Conservation (phyloP, 2,888 invertebrate species). For the Agelastica alni region DNA sequence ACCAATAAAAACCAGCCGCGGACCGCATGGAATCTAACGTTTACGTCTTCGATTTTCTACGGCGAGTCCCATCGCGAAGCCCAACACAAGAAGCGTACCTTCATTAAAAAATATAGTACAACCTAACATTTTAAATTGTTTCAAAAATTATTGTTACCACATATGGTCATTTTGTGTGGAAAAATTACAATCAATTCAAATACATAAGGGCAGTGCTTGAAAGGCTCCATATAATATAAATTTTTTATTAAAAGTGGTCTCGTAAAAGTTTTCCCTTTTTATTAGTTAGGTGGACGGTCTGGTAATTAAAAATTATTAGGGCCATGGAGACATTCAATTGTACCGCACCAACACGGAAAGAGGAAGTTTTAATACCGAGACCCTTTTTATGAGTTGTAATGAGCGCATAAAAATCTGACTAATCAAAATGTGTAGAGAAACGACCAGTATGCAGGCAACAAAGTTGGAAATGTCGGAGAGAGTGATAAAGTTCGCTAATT, state of each 20-base stretch:
- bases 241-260: constrained; percentile 32
- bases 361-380: constrained; percentile 27
- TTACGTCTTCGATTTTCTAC: too few relatives aligned
- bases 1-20: too few relatives aligned
- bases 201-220: not conserved
- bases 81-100: too few relatives aligned
- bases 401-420: constrained; percentile 43
- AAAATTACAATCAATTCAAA: constrained; percentile 1
- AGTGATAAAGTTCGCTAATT: constrained; percentile 38
- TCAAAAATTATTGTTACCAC: too few relatives aligned
- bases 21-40: too few relatives aligned
- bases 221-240: constrained; percentile 27
- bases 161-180: too few relatives aligned
- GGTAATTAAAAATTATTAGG: constrained; percentile 39
- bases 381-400: constrained; percentile 36
- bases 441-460: constrained; percentile 21
- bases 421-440: constrained; percentile 40
- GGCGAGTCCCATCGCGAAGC: too few relatives aligned
- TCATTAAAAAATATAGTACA: too few relatives aligned
- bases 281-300: constrained; percentile 30
- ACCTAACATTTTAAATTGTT: too few relatives aligned
- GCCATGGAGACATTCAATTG: constrained; percentile 31
- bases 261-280: constrained; percentile 33
- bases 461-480: constrained; percentile 27
- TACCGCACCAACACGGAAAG: constrained; percentile 23